Percentiles rank a stretch among this genome's conserved stretches.
These are phyloP conservation scores for Tetragonula carbonaria DNA, from an alignment of 2,888 invertebrate genomes.

Conservation along the genomic window DNA sequence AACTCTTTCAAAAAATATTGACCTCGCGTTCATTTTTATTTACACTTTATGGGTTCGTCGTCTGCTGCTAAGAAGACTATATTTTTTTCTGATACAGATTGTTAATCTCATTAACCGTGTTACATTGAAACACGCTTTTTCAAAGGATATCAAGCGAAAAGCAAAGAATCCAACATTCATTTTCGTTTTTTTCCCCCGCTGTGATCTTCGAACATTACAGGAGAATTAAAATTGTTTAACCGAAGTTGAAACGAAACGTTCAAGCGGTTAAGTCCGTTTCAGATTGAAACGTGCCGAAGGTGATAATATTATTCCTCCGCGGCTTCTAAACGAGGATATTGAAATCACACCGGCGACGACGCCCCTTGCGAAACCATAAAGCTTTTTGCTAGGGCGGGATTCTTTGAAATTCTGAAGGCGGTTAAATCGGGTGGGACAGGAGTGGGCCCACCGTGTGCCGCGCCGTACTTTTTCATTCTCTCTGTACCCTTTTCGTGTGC, in stretches of 20 bases:
- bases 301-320: neutral
- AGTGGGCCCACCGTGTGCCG: neutral
- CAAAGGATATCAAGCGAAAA: too few relatives aligned
- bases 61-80: too few relatives aligned
- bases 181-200: too few relatives aligned
- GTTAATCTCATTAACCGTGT: too few relatives aligned
- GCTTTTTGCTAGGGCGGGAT: neutral
- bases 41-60: too few relatives aligned
- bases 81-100: too few relatives aligned
- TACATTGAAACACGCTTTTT: too few relatives aligned
- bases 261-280: neutral
- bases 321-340: neutral
- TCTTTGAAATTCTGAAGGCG: slow-evolving; percentile 19
- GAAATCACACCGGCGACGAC: neutral
- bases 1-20: too few relatives aligned
- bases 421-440: slow-evolving; percentile 19
- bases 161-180: too few relatives aligned
- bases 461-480: slow-evolving; percentile 7
- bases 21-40: too few relatives aligned
- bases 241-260: neutral
- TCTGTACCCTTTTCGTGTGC: neutral
- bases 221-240: too few relatives aligned
- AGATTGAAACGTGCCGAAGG: neutral
- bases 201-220: neutral
- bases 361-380: neutral